These are phyloP conservation scores for Planiliza haematocheilus DNA, from an alignment of 2,113 vertebrate genomes.

Conservation along the genomic window DNA sequence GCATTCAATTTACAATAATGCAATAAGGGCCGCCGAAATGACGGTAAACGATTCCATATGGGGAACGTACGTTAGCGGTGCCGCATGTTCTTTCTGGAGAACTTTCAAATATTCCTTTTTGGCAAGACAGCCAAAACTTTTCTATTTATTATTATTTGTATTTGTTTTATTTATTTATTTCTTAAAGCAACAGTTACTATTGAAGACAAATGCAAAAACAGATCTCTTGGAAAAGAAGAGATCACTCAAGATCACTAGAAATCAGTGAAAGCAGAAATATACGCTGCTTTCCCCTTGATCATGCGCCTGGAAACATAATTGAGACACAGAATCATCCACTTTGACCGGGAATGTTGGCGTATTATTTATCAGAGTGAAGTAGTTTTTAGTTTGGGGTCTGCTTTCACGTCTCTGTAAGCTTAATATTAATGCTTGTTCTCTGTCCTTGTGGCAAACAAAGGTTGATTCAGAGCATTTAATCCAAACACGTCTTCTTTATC, in stretches of 20 bases:
- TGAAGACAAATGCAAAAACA: no score
- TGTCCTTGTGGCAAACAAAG: no score
- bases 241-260: no score
- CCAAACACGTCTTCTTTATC: no score
- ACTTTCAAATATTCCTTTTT: constrained; percentile 28
- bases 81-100: constrained; percentile 35
- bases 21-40: constrained; percentile 27
- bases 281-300: background rate
- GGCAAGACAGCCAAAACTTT: constrained; percentile 27
- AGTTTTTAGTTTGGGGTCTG: no score
- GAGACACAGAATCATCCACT: background rate
- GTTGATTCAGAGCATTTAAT: no score
- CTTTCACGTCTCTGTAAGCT: no score
- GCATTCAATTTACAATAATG: constrained; percentile 58
- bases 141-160: no score
- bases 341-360: no score
- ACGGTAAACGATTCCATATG: constrained; percentile 69
- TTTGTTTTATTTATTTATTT: no score
- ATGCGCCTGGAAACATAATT: background rate
- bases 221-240: background rate
- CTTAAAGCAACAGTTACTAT: no score
- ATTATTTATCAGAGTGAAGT: background rate
- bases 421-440: no score
- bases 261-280: background rate
- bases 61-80: constrained; percentile 48